Evolutionary conservation across 2,113 vertebrate genomes (phyloP), one percentile per base, ranked within the genome.

Genomic region (Mungos mungo): DNA sequence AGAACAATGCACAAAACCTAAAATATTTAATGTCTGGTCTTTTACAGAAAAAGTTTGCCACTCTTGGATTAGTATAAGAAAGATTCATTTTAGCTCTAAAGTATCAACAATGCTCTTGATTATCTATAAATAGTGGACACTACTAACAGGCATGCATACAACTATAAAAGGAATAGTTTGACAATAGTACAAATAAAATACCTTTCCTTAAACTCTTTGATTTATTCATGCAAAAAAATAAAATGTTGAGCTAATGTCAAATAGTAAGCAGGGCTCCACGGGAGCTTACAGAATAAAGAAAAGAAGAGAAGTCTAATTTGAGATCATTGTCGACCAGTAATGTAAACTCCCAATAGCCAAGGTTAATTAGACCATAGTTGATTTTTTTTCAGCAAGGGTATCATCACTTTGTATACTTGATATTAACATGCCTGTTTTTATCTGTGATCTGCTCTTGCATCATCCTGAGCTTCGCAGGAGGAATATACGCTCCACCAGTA

Each of bases 361-460:
- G 5, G 25, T 66, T 52, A 89, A 90, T 13, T 25, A 84, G 19
- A 76, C 23, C 33, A 76, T 0, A 33, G 14, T 14, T 57, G 16
- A 74, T 23, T 38, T 65, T 65, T 90, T 92, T 77, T 21, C 38
- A 72, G 25, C 10, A 16, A 96, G 29, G 25, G 31, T 65, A 47
- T 38, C n/a, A 47, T 0, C 76, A 27, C 35, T 38, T 68, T 57
- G 8, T 11, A 76, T n/a, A 74, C 2, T 65, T 66, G 68, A 41
- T 16, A 76, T 33, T 3, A 65, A 95, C 98, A 95, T 85, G 99
- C 99, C 99, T 99, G 97, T 99, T 99, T 98, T 99, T 99, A 98
- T 99, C 99, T 6, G 99, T 99, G 93, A 99, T 99, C 98, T 99
- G 99, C 74, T 99, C 99, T 97, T 99, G 99, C 99, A 99, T 99